Base-by-base conservation (phyloP, 2,888 invertebrate species). In the Elmis aenea region DNA sequence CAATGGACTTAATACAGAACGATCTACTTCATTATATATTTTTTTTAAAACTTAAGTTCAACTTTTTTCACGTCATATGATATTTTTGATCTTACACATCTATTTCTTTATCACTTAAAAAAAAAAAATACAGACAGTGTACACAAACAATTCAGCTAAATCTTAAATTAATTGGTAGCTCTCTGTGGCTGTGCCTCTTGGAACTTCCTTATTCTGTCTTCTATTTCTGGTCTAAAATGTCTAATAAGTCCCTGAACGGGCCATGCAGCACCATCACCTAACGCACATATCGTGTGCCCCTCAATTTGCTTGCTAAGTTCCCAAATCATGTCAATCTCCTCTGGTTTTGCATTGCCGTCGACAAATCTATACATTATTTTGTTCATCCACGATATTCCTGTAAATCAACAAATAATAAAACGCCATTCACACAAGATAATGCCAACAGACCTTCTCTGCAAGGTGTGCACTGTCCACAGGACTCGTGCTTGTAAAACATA, bases 201-300 rank as follows among this genome's bases (percentile, higher is more conserved):
- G 64, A 74, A 83, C 34, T 75, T 73, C 42, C 72, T 71, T 81
- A 97, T 95, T 57, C 97, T 79, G 12, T 77, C 75, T 67, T 95
- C 92, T 31, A 99, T 75, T 67, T 90, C 92, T 0, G 95, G 95
- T 58, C 96, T 77, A 73, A 96, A 97, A 69, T 97, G 97, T 25
- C 97, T 78, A 61, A 97, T 95, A 28, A 97, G 75, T 9, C 91
- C 91, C 68, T 99, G 99, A 3, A 97, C 93, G 1, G 99, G 99
- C 99, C 99, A 99, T 14, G 99, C 97, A 15, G 97, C 97, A 55
- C 96, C 99, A 69, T 99, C 99, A 23, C 91, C 99, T 43, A 99
- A 70, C 21, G 99, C 99, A 70, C 99, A 99, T 67, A 99, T 99
- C 5, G 97, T 96, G 68, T 99, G 97, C 11, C 96, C 86, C 77